Base-by-base conservation (phyloP, 1,140 invertebrate genomes). In the Xylocopa sonorina region DNA sequence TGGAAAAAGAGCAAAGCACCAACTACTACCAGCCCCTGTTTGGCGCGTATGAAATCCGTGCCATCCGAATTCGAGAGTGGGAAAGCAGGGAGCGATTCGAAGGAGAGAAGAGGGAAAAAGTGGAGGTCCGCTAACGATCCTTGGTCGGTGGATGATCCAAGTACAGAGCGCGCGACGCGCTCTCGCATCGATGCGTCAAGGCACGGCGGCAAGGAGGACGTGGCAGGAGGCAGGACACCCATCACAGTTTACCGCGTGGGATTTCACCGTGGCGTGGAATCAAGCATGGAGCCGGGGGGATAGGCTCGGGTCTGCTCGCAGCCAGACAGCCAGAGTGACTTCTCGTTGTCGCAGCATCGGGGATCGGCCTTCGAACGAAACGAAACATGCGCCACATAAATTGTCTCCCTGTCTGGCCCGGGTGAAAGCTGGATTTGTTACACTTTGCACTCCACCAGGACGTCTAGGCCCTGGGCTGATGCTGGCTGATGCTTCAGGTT, bases 371-470 rank as follows among this genome's bases (percentile, higher is more conserved):
- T 90, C 86, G 89, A 92, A 91, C 88, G 83, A 88, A 91, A 91
- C 87, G 88, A 90, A 91, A 91, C 89, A 90, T 88, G 90, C 90
- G 91, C 90, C 90, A 92, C 91, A 93, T 92, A 93, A 93, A 93
- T 92, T 92, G 91, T 93, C 92, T 88, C 85, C 83, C 89, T 92
- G 91, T 93, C 92, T 90, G 84, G 86, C 85, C 60, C 85, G 87
- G 88, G 90, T 92, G 91, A 92, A 93, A 93, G 92, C 91, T 93
- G 92, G 91, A 93, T 93, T 93, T 93, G 92, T 92, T 92, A 92
- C 90, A 93, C 91, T 93, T 93, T 92, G 90, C 91, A 92, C 91
- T 92, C 88, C 80, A 82, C 78, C 85, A 67, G 85, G 86, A 89
- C 86, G 85, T 91, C 89, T 90, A 90, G 81, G 78, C 67, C 71